Conservation (phyloP, 2,113 vertebrate genomes). For the Zapornia atra region DNA sequence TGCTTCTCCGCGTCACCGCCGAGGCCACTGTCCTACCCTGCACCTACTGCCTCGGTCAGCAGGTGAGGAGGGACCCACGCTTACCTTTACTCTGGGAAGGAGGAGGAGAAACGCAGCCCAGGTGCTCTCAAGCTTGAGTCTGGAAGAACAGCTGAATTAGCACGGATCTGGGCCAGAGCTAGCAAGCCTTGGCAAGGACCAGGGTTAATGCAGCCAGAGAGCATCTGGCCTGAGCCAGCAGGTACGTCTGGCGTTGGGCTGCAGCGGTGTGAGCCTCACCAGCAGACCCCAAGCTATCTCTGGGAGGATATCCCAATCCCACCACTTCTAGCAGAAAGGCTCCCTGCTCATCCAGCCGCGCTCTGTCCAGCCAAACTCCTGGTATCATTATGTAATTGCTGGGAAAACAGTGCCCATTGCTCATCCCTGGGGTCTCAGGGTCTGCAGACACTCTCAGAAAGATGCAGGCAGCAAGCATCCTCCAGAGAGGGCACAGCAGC, state of each 20-base stretch:
- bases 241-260: fast-evolving
- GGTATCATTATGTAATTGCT: fast-evolving
- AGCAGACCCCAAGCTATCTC: neutral
- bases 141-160: neutral
- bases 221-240: neutral
- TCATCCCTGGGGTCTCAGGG: neutral
- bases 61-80: neutral
- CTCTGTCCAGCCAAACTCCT: neutral
- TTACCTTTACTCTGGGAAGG: neutral
- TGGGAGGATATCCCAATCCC: neutral
- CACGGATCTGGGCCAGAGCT: neutral
- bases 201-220: neutral
- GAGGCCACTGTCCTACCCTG: neutral
- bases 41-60: neutral
- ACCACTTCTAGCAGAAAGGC: neutral
- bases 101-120: neutral
- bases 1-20: fast-evolving
- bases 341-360: neutral
- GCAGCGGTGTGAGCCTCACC: neutral
- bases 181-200: neutral
- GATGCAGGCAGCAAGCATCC: fast-evolving
- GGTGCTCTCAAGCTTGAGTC: neutral
- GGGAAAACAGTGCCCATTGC: fast-evolving
- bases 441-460: neutral
- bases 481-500: neutral